These are phyloP conservation scores for Ardeotis arabs DNA, from an alignment of 2,113 vertebrate species.

Conservation along the genomic window DNA sequence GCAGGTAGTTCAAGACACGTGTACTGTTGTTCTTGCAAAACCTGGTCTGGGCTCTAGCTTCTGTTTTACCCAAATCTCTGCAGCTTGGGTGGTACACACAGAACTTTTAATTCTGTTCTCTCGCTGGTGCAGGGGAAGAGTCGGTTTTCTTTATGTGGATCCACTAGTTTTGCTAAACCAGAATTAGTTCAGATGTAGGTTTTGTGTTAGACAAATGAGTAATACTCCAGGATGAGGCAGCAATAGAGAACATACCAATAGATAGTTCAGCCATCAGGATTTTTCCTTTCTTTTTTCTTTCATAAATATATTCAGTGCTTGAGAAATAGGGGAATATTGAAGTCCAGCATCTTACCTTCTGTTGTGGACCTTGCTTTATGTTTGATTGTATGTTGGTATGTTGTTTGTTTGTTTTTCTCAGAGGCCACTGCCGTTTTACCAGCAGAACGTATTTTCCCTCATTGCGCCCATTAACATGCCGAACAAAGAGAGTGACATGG, in stretches of 20 bases:
- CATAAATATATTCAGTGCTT: neutral
- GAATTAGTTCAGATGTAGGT: neutral
- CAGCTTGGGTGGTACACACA: neutral
- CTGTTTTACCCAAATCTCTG: neutral
- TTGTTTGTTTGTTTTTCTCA: neutral
- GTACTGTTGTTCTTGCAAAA: neutral
- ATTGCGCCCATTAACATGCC: conserved; percentile 86
- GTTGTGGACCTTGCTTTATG: neutral
- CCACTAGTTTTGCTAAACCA: neutral
- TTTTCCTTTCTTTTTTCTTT: neutral
- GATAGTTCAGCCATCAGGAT: neutral
- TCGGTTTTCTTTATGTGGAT: neutral
- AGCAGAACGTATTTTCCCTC: conserved; percentile 86
- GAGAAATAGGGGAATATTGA: neutral
- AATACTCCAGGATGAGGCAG: neutral
- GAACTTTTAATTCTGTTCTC: neutral
- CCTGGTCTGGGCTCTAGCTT: neutral
- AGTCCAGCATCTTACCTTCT: neutral
- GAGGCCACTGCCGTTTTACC: conserved; percentile 66
- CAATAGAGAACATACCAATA: neutral
- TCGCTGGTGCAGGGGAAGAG: neutral
- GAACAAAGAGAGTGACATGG: conserved; percentile 67
- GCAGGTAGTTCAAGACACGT: neutral
- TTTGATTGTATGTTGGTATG: neutral
- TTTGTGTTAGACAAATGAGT: neutral